Evolutionary conservation across 2,888 invertebrate species (phyloP), one percentile per base, ranked within the genome.

Genomic region (Altica lythri): DNA sequence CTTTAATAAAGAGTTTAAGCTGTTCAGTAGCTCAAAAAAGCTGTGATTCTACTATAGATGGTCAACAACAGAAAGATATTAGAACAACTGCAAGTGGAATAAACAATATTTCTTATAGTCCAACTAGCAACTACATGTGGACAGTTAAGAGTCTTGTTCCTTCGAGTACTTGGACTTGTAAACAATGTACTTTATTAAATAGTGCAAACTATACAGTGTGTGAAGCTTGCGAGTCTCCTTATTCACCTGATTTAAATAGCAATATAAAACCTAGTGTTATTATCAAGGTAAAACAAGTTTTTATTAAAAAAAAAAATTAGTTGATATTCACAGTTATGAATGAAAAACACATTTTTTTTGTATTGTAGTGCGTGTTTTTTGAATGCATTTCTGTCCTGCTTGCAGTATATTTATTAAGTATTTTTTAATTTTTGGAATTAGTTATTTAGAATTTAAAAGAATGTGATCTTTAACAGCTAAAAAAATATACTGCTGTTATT

Each of bases 161-260:
- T 49, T 60, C 64, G 55, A 52, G 60, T 53, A 81, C 80, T 44
- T 89, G 89, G 89, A 83, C 86, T 9, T 89, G 89, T 69, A 81
- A 81, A 63, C 83, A 87, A 67, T 91, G 91, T 71, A 91, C 91
- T 0, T 75, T 90, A 25, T 83, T 88, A 62, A 91, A 91, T 76
- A 80, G 83, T 45, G 81, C 82, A 0, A 81, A 82, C 18, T 79
- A 82, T 56, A 81, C 83, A 4, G 81, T 86, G 55, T 91, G 91
- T 73, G 87, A 87, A 66, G 87, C 89, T 0, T 91, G 91, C 67
- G 82, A 89, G 64, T 83, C 88, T 0, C 89, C 89, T 0, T 75
- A 71, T 57, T 64, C 68, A 32, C 71, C 74, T 12, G 76, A 77
- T 71, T 67, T 72, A 44, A 76, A 76, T 62, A 75, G 74, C 58